These are phyloP conservation scores for Atlantisia rogersi DNA, from an alignment of 2,113 vertebrate species.

Conservation along the genomic window DNA sequence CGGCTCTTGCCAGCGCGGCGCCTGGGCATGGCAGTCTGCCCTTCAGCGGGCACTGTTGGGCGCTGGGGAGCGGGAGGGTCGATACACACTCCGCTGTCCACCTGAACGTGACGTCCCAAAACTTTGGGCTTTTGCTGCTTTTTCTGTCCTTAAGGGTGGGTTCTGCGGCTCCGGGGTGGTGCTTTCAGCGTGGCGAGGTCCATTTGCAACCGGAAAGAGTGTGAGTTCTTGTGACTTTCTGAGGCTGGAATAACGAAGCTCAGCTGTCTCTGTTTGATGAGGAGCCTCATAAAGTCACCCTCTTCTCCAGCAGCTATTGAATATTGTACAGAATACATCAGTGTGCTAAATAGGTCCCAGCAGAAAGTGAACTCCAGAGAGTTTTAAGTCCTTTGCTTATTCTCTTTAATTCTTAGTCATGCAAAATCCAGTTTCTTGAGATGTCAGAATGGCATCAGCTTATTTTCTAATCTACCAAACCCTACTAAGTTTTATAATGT, in stretches of 20 bases:
- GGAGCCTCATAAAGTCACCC: no score
- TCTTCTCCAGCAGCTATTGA: not conserved
- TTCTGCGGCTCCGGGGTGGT: not conserved
- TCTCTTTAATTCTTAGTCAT: not conserved
- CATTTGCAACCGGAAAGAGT: accelerated
- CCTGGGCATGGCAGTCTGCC: accelerated
- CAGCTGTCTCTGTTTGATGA: not conserved
- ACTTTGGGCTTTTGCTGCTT: accelerated
- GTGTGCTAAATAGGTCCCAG: not conserved
- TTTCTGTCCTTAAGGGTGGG: accelerated
- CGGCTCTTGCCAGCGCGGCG: not conserved
- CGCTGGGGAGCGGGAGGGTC: no score
- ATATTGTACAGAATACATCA: not conserved
- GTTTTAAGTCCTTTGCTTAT: not conserved
- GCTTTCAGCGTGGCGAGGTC: accelerated
- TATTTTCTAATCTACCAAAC: not conserved
- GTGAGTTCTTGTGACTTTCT: not conserved
- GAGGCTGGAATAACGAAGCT: not conserved
- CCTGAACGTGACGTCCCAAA: not conserved
- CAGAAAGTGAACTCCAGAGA: not conserved
- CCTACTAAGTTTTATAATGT: accelerated
- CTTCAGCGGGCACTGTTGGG: accelerated
- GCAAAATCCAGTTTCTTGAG: not conserved
- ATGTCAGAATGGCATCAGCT: not conserved
- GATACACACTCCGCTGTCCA: accelerated